Evolutionary conservation across 2,888 invertebrate species (phyloP), one percentile per base, ranked within the genome.

Genomic region (Synanthedon andrenaeformis): DNA sequence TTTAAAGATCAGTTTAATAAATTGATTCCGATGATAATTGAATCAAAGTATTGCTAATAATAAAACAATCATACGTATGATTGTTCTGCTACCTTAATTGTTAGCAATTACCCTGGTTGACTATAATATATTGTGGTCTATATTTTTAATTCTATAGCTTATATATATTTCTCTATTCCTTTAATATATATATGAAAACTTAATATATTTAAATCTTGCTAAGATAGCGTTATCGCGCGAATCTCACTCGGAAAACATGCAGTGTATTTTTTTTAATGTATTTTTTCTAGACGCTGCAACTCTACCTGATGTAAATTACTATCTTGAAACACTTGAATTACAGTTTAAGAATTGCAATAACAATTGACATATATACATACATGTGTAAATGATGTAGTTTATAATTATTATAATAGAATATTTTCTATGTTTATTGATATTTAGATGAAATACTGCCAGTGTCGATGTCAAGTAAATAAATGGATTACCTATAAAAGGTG

Each of bases 381-480:
- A 70, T 80, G 78, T 84, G 83, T 74, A 83, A 82, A 79, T 71
- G 84, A 85, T 35, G 82, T 63, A 45, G 13, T n/a, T n/a, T 45
- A 69, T 78, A 80, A 23, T 23, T 35, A 35, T 8, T 3, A 23
- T 10, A 35, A 35, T 76, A 80, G 74, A 67, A 80, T 80, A 82
- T 79, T 81, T 82, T 82, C 79, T 80, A 78, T 82, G 75, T 81
- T 82, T 82, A 81, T 83, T 81, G 77, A 82, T 82, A 81, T 79
- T 78, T 84, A 83, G 82, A 80, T 79, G 67, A 74, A 75, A 73
- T 80, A 82, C 79, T 82, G 82, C 81, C 82, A 78, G 73, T 76
- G 72, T 77, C 72, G 70, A 58, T 59, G 67, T 74, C 66, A 64
- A 63, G 59, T 65, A 61, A 59, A 62, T 60, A 58, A 61, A 63